Percentiles rank a stretch among this genome's conserved stretches.
Conservation (phyloP, 2,797 vertebrate genomes). For the Oreonectes daqikongensis region DNA sequence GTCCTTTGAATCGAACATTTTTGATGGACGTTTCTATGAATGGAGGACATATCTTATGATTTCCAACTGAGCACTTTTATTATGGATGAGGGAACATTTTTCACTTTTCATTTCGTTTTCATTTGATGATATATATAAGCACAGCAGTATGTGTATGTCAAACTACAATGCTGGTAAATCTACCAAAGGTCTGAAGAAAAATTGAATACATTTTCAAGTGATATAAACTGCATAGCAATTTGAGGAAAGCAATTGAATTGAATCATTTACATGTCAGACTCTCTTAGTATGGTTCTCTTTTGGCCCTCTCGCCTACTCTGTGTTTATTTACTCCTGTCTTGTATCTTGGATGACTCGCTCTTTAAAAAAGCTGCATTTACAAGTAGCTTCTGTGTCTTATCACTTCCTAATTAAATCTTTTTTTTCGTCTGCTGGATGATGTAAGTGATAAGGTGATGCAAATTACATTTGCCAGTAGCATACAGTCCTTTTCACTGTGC, state of each 20-base stretch:
- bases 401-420: neutral
- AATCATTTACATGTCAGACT: no score
- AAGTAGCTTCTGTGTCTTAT: neutral
- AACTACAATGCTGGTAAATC: neutral
- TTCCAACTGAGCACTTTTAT: conserved; percentile 12
- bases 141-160: neutral
- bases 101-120: no score
- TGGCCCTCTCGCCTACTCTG: neutral
- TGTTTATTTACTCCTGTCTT: neutral
- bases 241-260: neutral
- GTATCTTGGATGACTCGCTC: neutral
- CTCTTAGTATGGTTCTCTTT: neutral
- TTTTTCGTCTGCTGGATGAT: neutral
- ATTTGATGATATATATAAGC: neutral
- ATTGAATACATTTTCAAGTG: neutral
- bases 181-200: neutral
- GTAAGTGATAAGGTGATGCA: conserved; percentile 2
- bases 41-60: neutral
- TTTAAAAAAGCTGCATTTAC: neutral
- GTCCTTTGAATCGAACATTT: conserved; percentile 6
- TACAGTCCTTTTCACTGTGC: conserved; percentile 19
- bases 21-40: neutral
- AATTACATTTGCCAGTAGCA: conserved; percentile 26
- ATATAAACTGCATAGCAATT: neutral
- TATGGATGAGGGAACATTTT: neutral